Conservation (phyloP, 2,113 vertebrate genomes). For the Entelurus aequoreus region DNA sequence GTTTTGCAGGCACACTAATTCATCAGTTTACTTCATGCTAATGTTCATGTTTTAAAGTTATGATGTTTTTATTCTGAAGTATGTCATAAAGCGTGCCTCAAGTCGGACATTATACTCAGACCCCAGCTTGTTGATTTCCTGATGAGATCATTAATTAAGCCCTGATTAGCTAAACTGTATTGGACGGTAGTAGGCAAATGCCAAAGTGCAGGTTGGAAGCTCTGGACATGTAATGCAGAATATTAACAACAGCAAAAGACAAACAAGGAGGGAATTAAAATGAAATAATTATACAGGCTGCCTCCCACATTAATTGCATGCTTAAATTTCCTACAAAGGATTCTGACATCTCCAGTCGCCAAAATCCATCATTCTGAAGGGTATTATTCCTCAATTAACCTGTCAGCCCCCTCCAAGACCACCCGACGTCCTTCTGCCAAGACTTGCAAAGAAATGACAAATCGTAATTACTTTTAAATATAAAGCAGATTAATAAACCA, state of each 20-base stretch:
- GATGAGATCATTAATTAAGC: constrained; percentile 63
- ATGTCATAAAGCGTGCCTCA: constrained; percentile 20
- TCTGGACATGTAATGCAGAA: constrained; percentile 61
- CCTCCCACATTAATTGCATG: constrained; percentile 78
- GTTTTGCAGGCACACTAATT: not conserved
- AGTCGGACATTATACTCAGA: constrained; percentile 17
- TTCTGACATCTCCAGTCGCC: constrained; percentile 79
- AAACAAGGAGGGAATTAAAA: constrained; percentile 64
- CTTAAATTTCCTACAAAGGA: constrained; percentile 78
- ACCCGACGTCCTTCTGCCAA: constrained; percentile 64
- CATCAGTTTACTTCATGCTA: not conserved
- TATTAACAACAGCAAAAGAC: constrained; percentile 67
- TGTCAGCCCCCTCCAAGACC: constrained; percentile 65
- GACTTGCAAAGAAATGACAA: constrained; percentile 72
- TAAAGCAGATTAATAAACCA: constrained; percentile 72
- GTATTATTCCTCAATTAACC: constrained; percentile 82
- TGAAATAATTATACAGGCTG: constrained; percentile 65
- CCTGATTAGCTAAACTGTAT: constrained; percentile 53
- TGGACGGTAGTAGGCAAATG: constrained; percentile 32
- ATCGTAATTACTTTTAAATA: constrained; percentile 77
- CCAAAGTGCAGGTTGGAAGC: constrained; percentile 43
- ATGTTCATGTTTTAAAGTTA: constrained; percentile 1
- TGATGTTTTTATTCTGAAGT: constrained; percentile 29
- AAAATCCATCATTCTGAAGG: constrained; percentile 82
- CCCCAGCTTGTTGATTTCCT: constrained; percentile 42